These are phyloP conservation scores for Apodemus agrarius DNA, from an alignment of 2,797 vertebrate genomes.

Conservation along the genomic window DNA sequence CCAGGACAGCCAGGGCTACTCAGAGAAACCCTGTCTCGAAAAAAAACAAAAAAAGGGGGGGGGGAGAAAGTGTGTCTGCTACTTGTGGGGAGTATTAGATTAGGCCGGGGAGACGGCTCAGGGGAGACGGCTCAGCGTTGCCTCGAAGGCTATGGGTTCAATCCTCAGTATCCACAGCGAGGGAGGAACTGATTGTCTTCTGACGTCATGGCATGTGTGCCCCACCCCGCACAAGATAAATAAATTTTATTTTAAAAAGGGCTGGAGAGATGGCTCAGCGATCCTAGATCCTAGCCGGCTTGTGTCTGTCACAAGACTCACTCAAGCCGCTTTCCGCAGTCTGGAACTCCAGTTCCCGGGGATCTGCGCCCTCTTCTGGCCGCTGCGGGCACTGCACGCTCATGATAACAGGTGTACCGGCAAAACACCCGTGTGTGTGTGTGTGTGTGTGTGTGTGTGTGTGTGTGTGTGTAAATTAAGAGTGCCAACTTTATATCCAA, in stretches of 20 bases:
- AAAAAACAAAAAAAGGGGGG: no score
- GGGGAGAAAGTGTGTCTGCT: neutral
- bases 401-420: no score
- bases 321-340: no score
- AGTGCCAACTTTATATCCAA: no score
- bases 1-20: no score
- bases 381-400: neutral
- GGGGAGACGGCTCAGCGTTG: neutral
- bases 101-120: neutral
- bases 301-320: neutral
- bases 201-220: neutral
- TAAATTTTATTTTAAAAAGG: neutral
- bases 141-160: neutral
- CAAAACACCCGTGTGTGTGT: no score
- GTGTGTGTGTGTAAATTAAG: no score
- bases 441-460: no score
- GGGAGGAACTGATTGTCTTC: neutral
- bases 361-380: neutral
- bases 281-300: neutral
- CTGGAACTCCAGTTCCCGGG: neutral
- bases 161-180: neutral
- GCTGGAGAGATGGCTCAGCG: neutral
- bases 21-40: no score
- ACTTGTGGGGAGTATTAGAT: no score
- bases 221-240: neutral